Base-by-base conservation (phyloP, 2,888 invertebrate genomes). In the Rotaria magnacalcarata region DNA sequence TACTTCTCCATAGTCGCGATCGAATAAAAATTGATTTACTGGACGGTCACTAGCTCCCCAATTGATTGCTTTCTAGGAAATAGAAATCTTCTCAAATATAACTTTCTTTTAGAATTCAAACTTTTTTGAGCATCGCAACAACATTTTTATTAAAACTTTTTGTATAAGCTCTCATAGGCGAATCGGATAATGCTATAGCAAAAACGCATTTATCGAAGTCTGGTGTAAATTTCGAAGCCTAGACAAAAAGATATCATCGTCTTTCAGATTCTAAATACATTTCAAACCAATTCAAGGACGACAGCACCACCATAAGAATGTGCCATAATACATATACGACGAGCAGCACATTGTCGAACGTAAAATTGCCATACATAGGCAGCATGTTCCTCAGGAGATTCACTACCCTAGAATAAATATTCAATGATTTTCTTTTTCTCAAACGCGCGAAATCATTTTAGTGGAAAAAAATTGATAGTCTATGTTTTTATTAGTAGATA, bases 231-330 rank as follows among this genome's bases (percentile, higher is more conserved):
- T 60, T 60, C 14, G 80, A 54, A 58, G 87, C 88, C 89, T 88
- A 84, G 11, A 60, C 75, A 56, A 47, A 84, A 8, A 67, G 67
- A 24, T 43, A 11, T 24, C 2, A 47, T 80, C 47, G 6, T 11
- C 11, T 24, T 47, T 47, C 47, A 56, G 24, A 75, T 10, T n/a
- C 27, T 60, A 7, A 75, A 10, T 52, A n/a, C 80, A 34, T 50
- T 0, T 50, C 90, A 90, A 89, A 93, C 93, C 90, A 95, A 90
- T 67, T 93, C 91, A 7, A 93, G 91, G 0, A 93, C 93, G 19
- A 94, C 93, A 21, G 93, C 92, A 27, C 95, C 95, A 3, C 95
- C 95, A 89, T 93, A 95, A 89, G 95, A 95, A 89, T 95, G 95
- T 0, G 94, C 95, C 19, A 95, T 93, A 86, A 95, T 93, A 0